Percentiles rank a stretch among this genome's conserved stretches.
These are phyloP conservation scores for Netelia virgata DNA, from an alignment of 2,888 invertebrate genomes.

Conservation along the genomic window DNA sequence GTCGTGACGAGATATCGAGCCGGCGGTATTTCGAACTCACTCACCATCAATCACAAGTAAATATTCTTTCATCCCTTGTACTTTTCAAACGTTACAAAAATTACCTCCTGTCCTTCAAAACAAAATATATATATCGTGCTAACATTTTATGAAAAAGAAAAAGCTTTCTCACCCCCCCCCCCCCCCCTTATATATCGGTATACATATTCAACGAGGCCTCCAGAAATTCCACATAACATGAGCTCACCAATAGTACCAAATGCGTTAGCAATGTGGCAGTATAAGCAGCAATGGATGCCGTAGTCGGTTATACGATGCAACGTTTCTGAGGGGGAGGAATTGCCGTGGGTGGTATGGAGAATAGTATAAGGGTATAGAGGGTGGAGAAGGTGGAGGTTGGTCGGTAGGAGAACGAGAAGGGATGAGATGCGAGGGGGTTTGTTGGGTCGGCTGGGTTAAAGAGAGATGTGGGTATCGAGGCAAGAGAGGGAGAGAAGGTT, in stretches of 20 bases:
- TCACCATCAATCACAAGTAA: too few species aligned
- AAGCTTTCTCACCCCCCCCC: too few species aligned
- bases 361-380: constrained; percentile 65
- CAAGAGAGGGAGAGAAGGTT: constrained; percentile 63
- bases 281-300: constrained; percentile 29
- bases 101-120: not conserved
- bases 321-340: constrained; percentile 60
- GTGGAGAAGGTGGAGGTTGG: constrained; percentile 54
- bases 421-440: constrained; percentile 54
- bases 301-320: constrained; percentile 67
- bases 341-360: constrained; percentile 57
- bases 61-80: too few species aligned
- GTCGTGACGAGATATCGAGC: constrained; percentile 27
- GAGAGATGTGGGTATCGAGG: constrained; percentile 54
- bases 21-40: not conserved
- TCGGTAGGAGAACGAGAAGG: constrained; percentile 65
- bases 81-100: not conserved
- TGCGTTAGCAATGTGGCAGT: constrained; percentile 29
- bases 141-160: too few species aligned
- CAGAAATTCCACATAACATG: not conserved
- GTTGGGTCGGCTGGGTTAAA: constrained; percentile 48
- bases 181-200: not conserved
- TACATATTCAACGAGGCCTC: not conserved
- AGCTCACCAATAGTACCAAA: constrained; percentile 22
- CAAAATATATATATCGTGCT: not conserved